phyloP scores from a whole-genome alignment of 1,140 invertebrate species.

The Tetranychus urticae region DNA sequence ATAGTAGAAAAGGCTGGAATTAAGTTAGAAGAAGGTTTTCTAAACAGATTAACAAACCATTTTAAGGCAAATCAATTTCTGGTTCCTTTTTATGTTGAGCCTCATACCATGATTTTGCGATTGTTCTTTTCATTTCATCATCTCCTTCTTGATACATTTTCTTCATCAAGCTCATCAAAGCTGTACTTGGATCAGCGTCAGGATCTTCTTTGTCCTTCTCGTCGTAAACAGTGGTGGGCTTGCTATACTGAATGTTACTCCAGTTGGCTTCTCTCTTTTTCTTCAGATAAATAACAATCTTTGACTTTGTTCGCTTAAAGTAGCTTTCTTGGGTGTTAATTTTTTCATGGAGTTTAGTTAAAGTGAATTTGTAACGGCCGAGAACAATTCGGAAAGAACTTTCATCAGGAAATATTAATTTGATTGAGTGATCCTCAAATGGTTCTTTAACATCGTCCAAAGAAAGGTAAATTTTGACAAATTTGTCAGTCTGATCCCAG shows the following conservation, averaged over 20 bases:
- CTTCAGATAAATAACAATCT: neutral
- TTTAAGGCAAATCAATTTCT: neutral
- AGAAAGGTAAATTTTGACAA: slow-evolving; percentile 62
- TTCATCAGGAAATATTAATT: slow-evolving; percentile 33
- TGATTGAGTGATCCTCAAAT: slow-evolving; percentile 32
- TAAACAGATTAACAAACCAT: too few relatives aligned
- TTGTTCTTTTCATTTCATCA: slow-evolving; percentile 65
- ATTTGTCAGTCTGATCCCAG: slow-evolving; percentile 76
- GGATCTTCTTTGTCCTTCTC: slow-evolving; percentile 22
- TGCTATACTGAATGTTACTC: neutral
- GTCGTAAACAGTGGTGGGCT: neutral
- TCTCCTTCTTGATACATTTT: slow-evolving; percentile 82
- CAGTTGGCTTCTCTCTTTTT: too few relatives aligned
- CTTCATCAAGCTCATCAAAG: slow-evolving; percentile 71
- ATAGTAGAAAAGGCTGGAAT: too few relatives aligned
- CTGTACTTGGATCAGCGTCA: slow-evolving; percentile 33
- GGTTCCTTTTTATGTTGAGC: slow-evolving; percentile 32
- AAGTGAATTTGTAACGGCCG: neutral
- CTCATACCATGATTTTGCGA: slow-evolving; percentile 72
- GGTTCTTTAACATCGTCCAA: slow-evolving; percentile 27
- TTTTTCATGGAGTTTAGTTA: neutral
- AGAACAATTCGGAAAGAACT: slow-evolving; percentile 9
- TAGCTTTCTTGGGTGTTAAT: slow-evolving; percentile 1
- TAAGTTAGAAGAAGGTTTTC: too few relatives aligned
- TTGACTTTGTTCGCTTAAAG: slow-evolving; percentile 3